phyloP scores from a whole-genome alignment of 2,113 vertebrate species.

The Psophia crepitans region DNA sequence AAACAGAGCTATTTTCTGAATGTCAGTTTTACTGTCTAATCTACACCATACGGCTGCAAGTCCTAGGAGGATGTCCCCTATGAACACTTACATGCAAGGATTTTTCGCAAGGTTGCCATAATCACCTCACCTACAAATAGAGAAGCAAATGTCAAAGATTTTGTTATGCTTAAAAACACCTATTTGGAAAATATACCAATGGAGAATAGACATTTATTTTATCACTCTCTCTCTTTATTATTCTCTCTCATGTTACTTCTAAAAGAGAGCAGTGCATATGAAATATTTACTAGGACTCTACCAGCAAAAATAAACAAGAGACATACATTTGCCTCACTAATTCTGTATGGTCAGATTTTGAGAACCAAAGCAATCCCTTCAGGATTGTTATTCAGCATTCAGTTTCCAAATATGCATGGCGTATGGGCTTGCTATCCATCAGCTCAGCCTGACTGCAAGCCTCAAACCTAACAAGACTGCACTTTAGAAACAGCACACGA shows the following conservation, averaged over 20 bases:
- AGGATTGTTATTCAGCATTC: not conserved
- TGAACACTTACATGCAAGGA: not conserved
- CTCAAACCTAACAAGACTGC: not conserved
- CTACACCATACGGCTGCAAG: not conserved
- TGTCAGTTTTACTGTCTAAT: not conserved
- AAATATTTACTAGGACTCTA: not conserved
- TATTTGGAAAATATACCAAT: not conserved
- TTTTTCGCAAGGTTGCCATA: not conserved
- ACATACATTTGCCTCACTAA: not conserved
- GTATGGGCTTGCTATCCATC: not conserved
- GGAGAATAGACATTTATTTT: not conserved
- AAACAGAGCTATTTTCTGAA: not conserved
- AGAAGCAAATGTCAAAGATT: constrained; percentile 1
- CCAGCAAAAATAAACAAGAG: not conserved
- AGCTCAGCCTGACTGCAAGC: not conserved
- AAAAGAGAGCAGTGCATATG: not conserved
- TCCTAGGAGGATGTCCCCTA: not conserved
- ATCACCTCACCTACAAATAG: not conserved
- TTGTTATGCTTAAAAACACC: not conserved
- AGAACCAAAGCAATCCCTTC: not conserved
- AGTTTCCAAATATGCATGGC: constrained; percentile 8
- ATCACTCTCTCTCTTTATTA: not conserved
- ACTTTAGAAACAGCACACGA: not conserved
- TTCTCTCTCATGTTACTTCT: not conserved
- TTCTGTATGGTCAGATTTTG: not conserved